These are phyloP conservation scores for Ariopsis seemanni DNA, from an alignment of 2,113 vertebrate species.

Conservation along the genomic window DNA sequence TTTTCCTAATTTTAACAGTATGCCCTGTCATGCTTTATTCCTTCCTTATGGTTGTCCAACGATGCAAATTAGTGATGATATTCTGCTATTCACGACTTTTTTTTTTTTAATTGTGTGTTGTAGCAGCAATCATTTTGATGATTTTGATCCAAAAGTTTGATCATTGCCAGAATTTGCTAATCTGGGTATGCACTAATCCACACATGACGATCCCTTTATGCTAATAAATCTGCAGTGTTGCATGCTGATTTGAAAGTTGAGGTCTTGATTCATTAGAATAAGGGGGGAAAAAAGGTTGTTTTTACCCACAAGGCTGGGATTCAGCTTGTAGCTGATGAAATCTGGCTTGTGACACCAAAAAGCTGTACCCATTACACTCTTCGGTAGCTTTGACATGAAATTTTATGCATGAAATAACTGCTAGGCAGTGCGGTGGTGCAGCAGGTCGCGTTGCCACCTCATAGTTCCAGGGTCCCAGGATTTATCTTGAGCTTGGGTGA, in stretches of 20 bases:
- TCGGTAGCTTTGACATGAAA: neutral
- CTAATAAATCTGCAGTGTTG: no score
- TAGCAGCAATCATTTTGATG: no score
- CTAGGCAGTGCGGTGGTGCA: neutral
- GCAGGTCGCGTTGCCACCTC: neutral
- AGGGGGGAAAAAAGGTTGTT: neutral
- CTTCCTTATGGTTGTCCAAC: no score
- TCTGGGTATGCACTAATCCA: no score
- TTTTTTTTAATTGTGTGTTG: no score
- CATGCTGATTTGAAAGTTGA: no score
- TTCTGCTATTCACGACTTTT: no score
- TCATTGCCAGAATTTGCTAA: no score
- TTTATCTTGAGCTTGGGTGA: neutral
- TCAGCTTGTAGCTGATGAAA: neutral
- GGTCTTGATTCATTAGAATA: neutral
- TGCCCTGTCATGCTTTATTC: no score
- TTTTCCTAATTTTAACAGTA: neutral
- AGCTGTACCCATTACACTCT: neutral
- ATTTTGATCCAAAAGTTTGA: no score
- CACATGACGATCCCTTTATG: no score
- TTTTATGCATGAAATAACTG: neutral
- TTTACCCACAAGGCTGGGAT: neutral
- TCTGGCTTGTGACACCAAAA: neutral
- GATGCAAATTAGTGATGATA: no score
- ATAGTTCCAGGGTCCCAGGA: neutral